phyloP scores from a whole-genome alignment of 2,888 invertebrate species.

The Eugnorisma glareosa region DNA sequence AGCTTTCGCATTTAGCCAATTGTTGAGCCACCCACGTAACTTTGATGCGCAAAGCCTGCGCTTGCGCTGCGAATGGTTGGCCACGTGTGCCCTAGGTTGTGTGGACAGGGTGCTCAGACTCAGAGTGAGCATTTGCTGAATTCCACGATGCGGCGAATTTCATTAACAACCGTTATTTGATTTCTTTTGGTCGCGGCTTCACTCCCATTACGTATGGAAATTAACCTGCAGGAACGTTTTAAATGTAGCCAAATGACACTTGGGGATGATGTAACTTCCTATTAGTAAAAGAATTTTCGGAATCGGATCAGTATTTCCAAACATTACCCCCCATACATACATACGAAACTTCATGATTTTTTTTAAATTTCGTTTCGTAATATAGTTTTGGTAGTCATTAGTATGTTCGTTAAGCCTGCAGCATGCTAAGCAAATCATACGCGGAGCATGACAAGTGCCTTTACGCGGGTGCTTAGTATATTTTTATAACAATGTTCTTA shows the following conservation, averaged over 20 bases:
- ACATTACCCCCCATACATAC: not conserved
- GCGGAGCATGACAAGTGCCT: not conserved
- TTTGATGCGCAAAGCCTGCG: not conserved
- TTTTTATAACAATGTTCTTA: too few relatives aligned
- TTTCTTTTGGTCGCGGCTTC: not conserved
- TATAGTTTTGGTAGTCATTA: too few relatives aligned
- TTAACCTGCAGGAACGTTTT: not conserved
- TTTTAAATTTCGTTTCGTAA: too few relatives aligned
- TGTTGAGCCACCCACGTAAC: not conserved
- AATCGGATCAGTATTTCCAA: not conserved
- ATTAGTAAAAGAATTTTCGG: not conserved
- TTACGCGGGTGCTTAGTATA: not conserved
- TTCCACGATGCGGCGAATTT: not conserved
- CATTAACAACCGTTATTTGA: too few relatives aligned
- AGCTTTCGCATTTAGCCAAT: not conserved
- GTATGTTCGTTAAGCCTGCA: not conserved
- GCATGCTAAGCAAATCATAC: not conserved
- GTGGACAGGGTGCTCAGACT: not conserved
- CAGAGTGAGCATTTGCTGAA: not conserved
- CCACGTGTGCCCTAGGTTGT: not conserved
- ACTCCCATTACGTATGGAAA: not conserved
- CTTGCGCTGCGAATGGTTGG: not conserved
- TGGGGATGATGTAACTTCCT: not conserved
- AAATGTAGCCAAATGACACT: too few relatives aligned
- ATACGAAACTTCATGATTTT: too few relatives aligned